These are phyloP conservation scores for Synanthedon myopaeformis DNA, from an alignment of 2,888 invertebrate genomes.

Conservation along the genomic window DNA sequence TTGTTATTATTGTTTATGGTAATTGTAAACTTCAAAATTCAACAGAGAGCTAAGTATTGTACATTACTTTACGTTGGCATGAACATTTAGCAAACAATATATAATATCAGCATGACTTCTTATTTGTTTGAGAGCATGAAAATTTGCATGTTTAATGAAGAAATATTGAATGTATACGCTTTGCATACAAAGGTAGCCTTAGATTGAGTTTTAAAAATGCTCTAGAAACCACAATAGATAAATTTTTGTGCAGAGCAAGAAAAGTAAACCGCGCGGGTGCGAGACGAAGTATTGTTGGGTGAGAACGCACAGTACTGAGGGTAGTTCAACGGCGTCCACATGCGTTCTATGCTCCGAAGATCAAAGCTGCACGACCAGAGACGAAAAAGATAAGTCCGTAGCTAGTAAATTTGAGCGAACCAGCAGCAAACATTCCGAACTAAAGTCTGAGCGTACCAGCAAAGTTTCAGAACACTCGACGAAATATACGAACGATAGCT, in stretches of 20 bases:
- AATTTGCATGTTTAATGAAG: neutral
- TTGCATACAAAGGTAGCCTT: neutral
- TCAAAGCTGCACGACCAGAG: constrained; percentile 5
- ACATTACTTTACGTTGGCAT: no score
- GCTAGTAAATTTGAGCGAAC: constrained; percentile 16
- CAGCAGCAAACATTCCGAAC: neutral
- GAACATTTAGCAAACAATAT: no score
- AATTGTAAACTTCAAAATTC: no score
- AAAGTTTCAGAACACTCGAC: constrained; percentile 12
- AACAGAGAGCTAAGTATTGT: no score
- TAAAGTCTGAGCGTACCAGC: constrained; percentile 6
- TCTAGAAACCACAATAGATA: constrained; percentile 9
- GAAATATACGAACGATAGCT: constrained; percentile 14
- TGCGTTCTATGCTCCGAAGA: constrained; percentile 48
- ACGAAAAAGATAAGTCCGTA: constrained; percentile 25
- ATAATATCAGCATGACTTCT: neutral
- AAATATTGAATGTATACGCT: neutral
- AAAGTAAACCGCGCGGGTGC: constrained; percentile 27
- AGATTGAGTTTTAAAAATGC: neutral
- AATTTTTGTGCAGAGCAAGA: constrained; percentile 54
- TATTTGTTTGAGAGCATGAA: neutral
- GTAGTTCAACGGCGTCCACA: constrained; percentile 48
- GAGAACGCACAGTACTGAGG: constrained; percentile 21
- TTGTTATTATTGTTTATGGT: no score
- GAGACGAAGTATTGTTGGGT: constrained; percentile 30